Conservation (phyloP, 2,113 vertebrate genomes). For the Neogale vison region DNA sequence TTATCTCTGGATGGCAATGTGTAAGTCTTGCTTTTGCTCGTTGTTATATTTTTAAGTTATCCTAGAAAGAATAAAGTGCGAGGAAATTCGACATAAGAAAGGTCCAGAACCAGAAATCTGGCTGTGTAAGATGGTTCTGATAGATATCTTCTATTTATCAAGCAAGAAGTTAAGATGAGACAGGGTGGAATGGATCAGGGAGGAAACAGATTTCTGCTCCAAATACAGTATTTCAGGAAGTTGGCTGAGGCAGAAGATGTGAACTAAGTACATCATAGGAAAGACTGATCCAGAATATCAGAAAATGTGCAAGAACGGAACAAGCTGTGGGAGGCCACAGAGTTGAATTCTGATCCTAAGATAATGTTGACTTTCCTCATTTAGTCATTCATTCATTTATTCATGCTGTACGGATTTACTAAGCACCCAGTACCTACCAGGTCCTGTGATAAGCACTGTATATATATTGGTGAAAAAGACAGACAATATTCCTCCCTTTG, state of each 20-base stretch:
- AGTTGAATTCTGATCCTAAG: neutral
- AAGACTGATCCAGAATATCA: neutral
- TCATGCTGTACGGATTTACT: neutral
- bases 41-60: neutral
- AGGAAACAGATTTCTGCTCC: neutral
- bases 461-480: neutral
- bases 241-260: neutral
- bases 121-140: neutral
- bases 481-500: neutral
- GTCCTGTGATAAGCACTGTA: neutral
- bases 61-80: neutral
- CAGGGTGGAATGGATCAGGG: neutral
- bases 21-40: neutral
- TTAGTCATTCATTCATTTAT: neutral
- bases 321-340: neutral
- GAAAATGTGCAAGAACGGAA: neutral
- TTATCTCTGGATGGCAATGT: neutral
- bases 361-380: neutral
- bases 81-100: neutral
- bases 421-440: rapidly evolving
- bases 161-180: neutral
- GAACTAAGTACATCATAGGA: neutral
- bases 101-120: neutral
- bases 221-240: neutral
- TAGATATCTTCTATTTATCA: neutral